Base-by-base conservation (phyloP, 1,140 invertebrate genomes). In the Gryllus bimaculatus region DNA sequence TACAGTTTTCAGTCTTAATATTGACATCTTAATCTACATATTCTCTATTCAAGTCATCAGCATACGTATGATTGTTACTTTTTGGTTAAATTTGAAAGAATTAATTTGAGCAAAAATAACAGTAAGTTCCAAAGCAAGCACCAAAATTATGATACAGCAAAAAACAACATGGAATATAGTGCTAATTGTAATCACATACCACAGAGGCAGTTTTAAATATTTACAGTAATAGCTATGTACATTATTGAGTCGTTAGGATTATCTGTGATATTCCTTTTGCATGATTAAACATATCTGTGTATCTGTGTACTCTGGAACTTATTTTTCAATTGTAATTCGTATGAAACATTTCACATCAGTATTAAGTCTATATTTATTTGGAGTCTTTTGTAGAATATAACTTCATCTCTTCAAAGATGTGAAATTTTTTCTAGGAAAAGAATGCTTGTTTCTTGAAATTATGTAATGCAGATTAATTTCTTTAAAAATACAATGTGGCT, bases 11-110 rank as follows among this genome's bases (percentile, higher is more conserved):
- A 66, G 18, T 66, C 10, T 66, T 66, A 13, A 66, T 66, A 13
- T 13, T 66, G 10, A 66, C 54, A 13, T 10, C 54, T 66, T 1
- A 66, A 13, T 66, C 54, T 66, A 18, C 18, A 18, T 66, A 66
- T 66, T 66, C 54, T 66, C 54, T 66, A 66, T 13, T 66, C 54
- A 13, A 10, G 10, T 66, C 54, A 66, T 66, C 54, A 66, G 18
- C 54, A 66, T 66, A 66, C 54, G 54, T 66, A 66, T 66, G 54
- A 66, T 66, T 66, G 54, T 66, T 66, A 66, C 54, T 66, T 66
- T 66, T 7, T 66, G 54, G 7, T 66, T 18, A 66, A 66, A 66
- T 18, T 66, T 66, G 18, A 66, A 66, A 13, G 10, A 66, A 66
- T 66, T 13, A 66, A 66, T 13, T 66, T 66, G 54, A 66, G 18